Conservation (phyloP, 2,113 vertebrate genomes). For the Podocnemis expansa region DNA sequence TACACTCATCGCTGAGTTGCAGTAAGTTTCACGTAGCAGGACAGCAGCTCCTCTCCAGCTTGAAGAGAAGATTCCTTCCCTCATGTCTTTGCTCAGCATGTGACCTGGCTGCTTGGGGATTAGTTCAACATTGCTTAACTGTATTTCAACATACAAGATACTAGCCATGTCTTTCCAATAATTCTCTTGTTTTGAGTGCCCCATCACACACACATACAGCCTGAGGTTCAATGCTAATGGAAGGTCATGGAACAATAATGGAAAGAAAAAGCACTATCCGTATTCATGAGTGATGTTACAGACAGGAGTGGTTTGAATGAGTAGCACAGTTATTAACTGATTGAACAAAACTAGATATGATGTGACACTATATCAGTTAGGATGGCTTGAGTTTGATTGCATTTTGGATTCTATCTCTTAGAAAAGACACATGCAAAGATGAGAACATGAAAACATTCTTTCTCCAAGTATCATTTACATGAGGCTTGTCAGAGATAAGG, state of each 20-base stretch:
- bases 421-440: background rate
- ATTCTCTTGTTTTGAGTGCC: background rate
- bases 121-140: background rate
- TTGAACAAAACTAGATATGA: background rate
- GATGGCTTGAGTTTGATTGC: background rate
- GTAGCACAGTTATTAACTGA: slow-evolving; percentile 15
- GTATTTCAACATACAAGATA: background rate
- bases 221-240: background rate
- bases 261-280: background rate
- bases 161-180: background rate
- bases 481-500: background rate
- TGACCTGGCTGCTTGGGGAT: background rate
- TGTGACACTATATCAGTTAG: background rate
- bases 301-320: background rate
- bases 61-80: background rate
- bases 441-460: background rate
- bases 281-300: background rate
- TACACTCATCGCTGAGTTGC: background rate
- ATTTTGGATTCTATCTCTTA: background rate
- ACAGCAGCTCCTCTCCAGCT: background rate
- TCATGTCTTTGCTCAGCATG: background rate
- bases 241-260: background rate
- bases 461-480: background rate
- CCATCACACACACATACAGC: background rate
- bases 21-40: background rate